Conservation (phyloP, 1,140 invertebrate species). For the Bursaphelenchus mucronatus region DNA sequence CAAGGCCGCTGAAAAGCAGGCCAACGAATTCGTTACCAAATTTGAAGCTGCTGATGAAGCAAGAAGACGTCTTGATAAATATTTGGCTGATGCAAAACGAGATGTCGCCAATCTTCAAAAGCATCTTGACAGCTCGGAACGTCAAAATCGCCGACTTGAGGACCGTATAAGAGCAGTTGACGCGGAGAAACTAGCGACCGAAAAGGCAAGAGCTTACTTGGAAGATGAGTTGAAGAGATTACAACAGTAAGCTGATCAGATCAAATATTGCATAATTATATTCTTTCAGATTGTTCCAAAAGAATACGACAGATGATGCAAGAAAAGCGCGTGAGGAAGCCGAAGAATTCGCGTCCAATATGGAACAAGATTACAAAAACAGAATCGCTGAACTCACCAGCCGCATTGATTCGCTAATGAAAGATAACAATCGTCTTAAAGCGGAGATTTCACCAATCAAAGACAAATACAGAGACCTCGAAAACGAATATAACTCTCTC, state of each 20-base stretch:
- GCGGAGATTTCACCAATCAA: constrained; percentile 49
- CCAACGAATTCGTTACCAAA: constrained; percentile 48
- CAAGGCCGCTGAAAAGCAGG: constrained; percentile 50
- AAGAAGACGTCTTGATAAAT: constrained; percentile 51
- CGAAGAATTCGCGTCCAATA: constrained; percentile 48
- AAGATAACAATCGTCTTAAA: constrained; percentile 54
- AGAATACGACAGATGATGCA: constrained; percentile 48
- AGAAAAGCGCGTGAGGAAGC: constrained; percentile 52
- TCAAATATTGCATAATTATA: constrained; percentile 2
- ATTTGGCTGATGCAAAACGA: constrained; percentile 52
- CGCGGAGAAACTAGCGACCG: constrained; percentile 44
- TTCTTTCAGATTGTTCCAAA: constrained; percentile 51
- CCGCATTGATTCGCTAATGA: constrained; percentile 48
- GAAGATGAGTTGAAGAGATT: constrained; percentile 55
- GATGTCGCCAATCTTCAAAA: constrained; percentile 51
- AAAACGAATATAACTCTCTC: constrained; percentile 53
- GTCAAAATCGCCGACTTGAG: constrained; percentile 51
- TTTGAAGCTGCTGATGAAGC: constrained; percentile 54
- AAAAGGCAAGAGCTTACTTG: constrained; percentile 53
- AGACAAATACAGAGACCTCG: constrained; percentile 52
- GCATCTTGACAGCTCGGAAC: constrained; percentile 48
- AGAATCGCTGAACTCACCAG: constrained; percentile 58
- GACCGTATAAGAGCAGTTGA: constrained; percentile 52
- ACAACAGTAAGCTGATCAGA: constrained; percentile 42
- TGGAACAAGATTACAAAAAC: constrained; percentile 59